Base-by-base conservation (phyloP, 2,113 vertebrate species). In the Natator depressus region DNA sequence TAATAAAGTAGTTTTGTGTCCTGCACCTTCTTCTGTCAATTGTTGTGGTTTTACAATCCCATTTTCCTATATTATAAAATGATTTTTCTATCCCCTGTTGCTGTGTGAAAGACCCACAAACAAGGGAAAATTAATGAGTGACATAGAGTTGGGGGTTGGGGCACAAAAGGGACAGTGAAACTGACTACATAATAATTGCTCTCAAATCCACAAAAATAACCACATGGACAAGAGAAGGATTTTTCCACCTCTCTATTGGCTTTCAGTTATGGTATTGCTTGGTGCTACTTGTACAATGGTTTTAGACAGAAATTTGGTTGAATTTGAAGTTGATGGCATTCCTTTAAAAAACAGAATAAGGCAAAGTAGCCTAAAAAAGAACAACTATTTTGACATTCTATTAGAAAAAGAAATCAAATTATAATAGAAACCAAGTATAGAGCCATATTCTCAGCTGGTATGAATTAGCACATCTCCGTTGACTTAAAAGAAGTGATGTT, bases 381-480 rank as follows among this genome's bases (percentile, higher is more conserved):
- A 11, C 9, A 51, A 25, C 25, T 17, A n/a, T 53, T 4, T 1
- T 42, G 50, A 3, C 42, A 2, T 72, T 57, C 42, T 49, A 38
- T 29, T 4, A 1, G 31, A 27, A 80, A 79, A 9, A 90, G 9
- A 38, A 19, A 17, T 62, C 5, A 3, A 35, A 7, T 35, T 49
- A 4, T 62, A 14, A 31, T 1, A n/a, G 46, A 86, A 75, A 38
- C 5, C 5, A 79, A 83, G 6, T 2, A 5, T 1, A 2, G n/a
- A 3, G 10, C 78, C 24, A 2, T 3, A 29, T 16, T 46, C 5
- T 51, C 35, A 9, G 42, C 46, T 31, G n/a, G 1, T 10, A 20
- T 19, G 6, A 42, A 35, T 53, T 11, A 54, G 17, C 2, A 14
- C 29, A 6, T 19, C 1, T 29, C 31, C 2, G 0, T 24, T 38